Percentiles rank a stretch among this genome's conserved stretches.
Evolutionary conservation across 2,797 vertebrate species (phyloP).

Genomic region (Neoniphon sammara): DNA sequence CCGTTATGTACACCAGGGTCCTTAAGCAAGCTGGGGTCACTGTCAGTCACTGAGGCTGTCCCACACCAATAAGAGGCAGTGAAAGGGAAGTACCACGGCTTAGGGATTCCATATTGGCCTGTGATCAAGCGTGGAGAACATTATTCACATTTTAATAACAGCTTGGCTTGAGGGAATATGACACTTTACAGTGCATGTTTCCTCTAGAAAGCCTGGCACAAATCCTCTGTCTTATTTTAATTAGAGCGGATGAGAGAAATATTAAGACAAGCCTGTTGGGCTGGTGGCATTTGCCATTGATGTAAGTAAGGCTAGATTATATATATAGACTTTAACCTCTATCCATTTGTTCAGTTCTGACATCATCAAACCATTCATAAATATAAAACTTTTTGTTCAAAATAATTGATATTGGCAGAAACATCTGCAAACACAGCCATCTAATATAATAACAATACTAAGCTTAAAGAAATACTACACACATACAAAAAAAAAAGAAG

Average conservation of each 20-base stretch:
- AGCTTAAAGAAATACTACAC: no score
- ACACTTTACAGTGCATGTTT: conserved; percentile 36
- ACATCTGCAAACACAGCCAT: no score
- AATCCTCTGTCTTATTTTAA: conserved; percentile 49
- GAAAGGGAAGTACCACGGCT: conserved; percentile 94
- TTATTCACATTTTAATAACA: conserved; percentile 57
- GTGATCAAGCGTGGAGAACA: conserved; percentile 57
- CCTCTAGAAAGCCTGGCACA: conserved; percentile 36
- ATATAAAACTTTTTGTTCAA: no score
- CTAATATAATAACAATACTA: no score
- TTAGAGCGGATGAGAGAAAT: conserved; percentile 46
- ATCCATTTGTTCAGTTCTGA: neutral
- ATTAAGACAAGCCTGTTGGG: conserved; percentile 20
- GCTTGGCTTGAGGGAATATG: conserved; percentile 38
- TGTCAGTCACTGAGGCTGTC: conserved; percentile 65
- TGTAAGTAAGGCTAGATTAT: neutral
- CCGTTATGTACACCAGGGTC: conserved; percentile 73
- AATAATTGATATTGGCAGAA: neutral
- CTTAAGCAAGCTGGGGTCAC: conserved; percentile 64
- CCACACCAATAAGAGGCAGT: conserved; percentile 93
- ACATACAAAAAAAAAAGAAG: no score
- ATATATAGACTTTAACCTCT: neutral
- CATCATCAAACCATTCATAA: neutral
- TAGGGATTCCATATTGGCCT: conserved; percentile 97
- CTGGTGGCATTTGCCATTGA: conserved; percentile 21